Conservation (phyloP, 2,888 invertebrate species). For the Elmis aenea region DNA sequence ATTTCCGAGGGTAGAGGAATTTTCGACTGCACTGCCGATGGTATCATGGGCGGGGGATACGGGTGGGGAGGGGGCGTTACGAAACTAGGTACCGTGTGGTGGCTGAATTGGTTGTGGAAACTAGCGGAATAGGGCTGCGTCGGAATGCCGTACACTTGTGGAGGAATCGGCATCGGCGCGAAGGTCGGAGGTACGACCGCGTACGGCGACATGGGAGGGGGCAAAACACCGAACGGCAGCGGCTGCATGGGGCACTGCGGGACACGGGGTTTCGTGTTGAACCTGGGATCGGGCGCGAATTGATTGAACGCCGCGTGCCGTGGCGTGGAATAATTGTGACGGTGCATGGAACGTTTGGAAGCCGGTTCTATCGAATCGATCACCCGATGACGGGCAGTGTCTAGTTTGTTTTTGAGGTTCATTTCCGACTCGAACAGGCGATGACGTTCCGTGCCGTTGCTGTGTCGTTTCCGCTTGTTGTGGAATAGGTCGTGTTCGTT, state of each 20-base stretch:
- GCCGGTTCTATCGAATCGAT: conserved; percentile 23
- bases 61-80: no score
- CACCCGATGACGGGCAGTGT: conserved; percentile 25
- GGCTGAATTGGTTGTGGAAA: no score
- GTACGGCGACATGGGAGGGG: neutral
- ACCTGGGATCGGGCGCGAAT: neutral
- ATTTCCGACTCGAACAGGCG: conserved; percentile 40
- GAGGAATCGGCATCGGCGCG: no score
- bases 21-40: neutral
- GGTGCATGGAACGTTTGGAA: conserved; percentile 9
- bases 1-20: neutral
- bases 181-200: no score
- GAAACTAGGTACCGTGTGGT: no score
- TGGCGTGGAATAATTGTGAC: neutral
- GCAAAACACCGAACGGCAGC: neutral
- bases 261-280: neutral
- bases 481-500: conserved; percentile 8
- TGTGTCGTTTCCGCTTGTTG: conserved; percentile 27
- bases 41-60: neutral
- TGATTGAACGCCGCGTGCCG: neutral
- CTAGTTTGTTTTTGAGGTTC: conserved; percentile 45
- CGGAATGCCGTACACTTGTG: no score
- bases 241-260: no score
- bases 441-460: conserved; percentile 35
- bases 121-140: no score